A percentile compares a stretch with the other conserved stretches of the same genome.
Conservation (phyloP, 2,888 invertebrate species). For the Drosophila emarginata region DNA sequence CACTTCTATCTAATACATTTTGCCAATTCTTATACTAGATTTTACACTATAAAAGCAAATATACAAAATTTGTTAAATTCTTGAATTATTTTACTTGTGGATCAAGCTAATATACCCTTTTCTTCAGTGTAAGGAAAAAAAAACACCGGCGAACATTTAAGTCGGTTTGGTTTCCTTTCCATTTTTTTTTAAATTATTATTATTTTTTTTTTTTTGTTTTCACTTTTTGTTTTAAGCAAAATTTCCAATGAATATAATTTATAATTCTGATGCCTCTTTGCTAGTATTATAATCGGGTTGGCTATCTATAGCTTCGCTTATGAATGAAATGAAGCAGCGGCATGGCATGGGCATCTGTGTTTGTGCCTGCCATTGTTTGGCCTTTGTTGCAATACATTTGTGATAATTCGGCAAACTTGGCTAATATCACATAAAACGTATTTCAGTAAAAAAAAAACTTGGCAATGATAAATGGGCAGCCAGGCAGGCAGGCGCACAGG, state of each 20-base stretch:
- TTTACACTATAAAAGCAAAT: too few species aligned
- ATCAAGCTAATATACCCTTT: too few species aligned
- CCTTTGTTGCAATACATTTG: slow-evolving; percentile 28
- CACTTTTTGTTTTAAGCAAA: slow-evolving; percentile 17
- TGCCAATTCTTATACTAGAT: too few species aligned
- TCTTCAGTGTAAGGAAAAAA: too few species aligned
- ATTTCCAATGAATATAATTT: slow-evolving; percentile 63
- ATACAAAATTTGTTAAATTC: too few species aligned
- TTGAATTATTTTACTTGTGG: too few species aligned
- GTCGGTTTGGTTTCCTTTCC: not conserved
- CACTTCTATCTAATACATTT: too few species aligned
- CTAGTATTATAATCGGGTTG: slow-evolving; percentile 29
- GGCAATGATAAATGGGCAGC: slow-evolving; percentile 15
- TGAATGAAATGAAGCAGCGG: slow-evolving; percentile 46
- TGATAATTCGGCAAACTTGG: slow-evolving; percentile 33
- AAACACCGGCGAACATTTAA: slow-evolving; percentile 14
- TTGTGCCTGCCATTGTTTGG: slow-evolving; percentile 24
- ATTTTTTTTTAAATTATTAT: not conserved
- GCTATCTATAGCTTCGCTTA: slow-evolving; percentile 36
- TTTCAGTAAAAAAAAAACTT: slow-evolving; percentile 18
- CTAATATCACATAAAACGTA: slow-evolving; percentile 25
- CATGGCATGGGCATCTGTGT: not conserved
- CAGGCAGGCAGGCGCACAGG: slow-evolving; percentile 11
- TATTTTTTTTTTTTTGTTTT: slow-evolving; percentile 21
- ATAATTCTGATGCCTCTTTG: slow-evolving; percentile 45